Evolutionary conservation across 2,113 vertebrate species (phyloP).

Genomic region (Dendrocopos noguchii): DNA sequence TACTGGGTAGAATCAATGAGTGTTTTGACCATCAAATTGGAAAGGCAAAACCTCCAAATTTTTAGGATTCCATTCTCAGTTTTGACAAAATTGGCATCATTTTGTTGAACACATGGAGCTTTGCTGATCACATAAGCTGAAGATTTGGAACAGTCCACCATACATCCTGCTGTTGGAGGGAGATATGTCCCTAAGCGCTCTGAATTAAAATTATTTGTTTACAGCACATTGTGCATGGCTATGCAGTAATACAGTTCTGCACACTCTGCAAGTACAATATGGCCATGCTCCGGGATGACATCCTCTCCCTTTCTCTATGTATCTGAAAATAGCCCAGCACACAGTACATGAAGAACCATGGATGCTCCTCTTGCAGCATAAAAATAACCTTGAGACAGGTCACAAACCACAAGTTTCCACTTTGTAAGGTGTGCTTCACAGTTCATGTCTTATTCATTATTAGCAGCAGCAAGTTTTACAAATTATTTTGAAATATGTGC

Average conservation of each 20-base stretch:
- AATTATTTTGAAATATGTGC: not conserved
- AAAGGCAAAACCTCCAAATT: not conserved
- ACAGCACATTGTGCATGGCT: not conserved
- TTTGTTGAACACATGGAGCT: not conserved
- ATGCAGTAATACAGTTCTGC: not conserved
- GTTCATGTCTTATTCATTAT: not conserved
- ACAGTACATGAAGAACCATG: not conserved
- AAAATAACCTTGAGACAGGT: not conserved
- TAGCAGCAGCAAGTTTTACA: not conserved
- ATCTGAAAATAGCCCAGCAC: not conserved
- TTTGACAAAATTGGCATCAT: not conserved
- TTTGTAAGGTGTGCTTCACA: not conserved
- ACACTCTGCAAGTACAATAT: not conserved
- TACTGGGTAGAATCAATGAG: not conserved
- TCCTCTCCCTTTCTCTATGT: not conserved
- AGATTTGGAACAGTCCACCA: not conserved
- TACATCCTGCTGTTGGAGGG: not conserved
- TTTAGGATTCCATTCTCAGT: not conserved
- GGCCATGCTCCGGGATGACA: not conserved
- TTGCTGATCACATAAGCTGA: not conserved
- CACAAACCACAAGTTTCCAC: not conserved
- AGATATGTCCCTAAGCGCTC: not conserved
- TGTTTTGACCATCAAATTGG: not conserved
- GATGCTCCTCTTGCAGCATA: not conserved
- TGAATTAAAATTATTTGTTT: slow-evolving; percentile 3